Percentiles rank a stretch among this genome's conserved stretches.
Conservation (phyloP, 2,113 vertebrate genomes). For the Brachypodius melanocephalos region DNA sequence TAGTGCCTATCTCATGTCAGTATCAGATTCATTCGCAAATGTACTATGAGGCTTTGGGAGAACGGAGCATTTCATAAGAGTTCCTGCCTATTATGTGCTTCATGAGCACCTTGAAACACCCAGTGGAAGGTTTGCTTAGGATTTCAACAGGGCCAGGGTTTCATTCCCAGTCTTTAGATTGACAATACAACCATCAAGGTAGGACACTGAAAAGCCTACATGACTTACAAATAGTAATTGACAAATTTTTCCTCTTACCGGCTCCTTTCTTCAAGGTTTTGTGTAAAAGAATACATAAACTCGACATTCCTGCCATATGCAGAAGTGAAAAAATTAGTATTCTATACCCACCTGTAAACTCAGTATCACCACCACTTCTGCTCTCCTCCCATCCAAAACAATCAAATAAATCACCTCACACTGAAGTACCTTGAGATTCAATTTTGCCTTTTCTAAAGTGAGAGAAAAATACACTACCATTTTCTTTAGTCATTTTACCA, state of each 20-base stretch:
- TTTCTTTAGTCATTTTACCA: neutral
- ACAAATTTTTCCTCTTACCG: neutral
- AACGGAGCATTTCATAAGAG: neutral
- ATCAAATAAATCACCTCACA: neutral
- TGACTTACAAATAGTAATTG: neutral
- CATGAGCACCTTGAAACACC: neutral
- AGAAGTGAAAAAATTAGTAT: neutral
- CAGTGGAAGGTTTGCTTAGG: neutral
- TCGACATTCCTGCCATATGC: neutral
- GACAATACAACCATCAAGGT: neutral
- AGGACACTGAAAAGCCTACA: neutral
- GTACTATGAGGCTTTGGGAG: neutral
- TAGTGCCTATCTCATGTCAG: neutral
- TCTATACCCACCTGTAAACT: neutral
- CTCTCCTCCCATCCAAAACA: neutral
- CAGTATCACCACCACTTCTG: neutral
- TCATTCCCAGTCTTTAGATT: neutral
- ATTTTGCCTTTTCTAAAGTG: neutral
- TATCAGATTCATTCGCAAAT: neutral
- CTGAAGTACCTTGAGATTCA: neutral
- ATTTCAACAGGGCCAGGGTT: conserved; percentile 8
- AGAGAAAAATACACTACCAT: neutral
- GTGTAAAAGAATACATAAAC: neutral
- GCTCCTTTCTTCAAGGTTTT: neutral
- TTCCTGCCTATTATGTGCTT: neutral